Conservation (phyloP, 2,113 vertebrate species). For the Solenodon paradoxus region DNA sequence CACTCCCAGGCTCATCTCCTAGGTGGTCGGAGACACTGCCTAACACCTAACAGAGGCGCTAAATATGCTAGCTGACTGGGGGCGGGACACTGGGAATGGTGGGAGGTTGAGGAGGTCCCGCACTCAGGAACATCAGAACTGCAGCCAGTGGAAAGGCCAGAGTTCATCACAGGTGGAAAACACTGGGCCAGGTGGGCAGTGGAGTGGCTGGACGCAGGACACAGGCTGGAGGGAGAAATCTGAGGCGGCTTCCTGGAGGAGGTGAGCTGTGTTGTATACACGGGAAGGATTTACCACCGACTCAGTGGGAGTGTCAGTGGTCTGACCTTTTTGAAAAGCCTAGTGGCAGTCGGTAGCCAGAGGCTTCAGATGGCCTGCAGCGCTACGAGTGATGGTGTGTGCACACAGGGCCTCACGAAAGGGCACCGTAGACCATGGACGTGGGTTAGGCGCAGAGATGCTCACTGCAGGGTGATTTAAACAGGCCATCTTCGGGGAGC, state of each 20-base stretch:
- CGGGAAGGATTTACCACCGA: neutral
- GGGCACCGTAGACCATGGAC: too few species aligned
- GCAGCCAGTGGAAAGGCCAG: too few species aligned
- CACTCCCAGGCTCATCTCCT: too few species aligned
- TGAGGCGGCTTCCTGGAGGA: neutral
- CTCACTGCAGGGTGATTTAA: neutral
- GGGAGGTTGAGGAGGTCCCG: neutral
- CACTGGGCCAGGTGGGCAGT: too few species aligned
- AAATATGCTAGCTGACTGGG: neutral
- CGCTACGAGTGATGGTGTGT: too few species aligned
- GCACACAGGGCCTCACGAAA: too few species aligned
- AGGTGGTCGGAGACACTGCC: neutral
- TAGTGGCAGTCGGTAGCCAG: neutral
- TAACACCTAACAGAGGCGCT: neutral
- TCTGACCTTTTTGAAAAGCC: neutral
- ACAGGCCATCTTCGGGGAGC: neutral
- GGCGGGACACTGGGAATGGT: neutral
- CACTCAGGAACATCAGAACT: neutral
- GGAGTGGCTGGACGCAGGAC: fast-evolving
- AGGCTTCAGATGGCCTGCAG: neutral
- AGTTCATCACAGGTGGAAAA: neutral
- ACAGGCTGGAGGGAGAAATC: neutral
- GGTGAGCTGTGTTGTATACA: neutral
- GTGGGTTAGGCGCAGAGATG: neutral
- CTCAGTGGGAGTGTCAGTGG: too few species aligned